These are phyloP conservation scores for Lichenostomus cassidix DNA, from an alignment of 2,113 vertebrate genomes.

Conservation along the genomic window DNA sequence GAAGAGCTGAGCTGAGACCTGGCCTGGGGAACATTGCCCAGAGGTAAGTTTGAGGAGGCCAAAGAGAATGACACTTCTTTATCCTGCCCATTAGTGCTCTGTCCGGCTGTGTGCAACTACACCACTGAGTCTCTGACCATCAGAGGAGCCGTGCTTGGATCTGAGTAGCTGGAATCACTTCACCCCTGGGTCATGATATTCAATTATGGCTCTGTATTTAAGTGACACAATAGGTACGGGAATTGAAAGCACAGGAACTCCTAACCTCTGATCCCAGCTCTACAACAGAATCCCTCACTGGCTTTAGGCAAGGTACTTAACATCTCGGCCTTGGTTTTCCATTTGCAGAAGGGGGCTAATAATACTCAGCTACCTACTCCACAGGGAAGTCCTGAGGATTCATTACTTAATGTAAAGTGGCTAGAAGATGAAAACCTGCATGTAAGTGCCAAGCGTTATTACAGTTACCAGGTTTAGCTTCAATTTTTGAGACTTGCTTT, in stretches of 20 bases:
- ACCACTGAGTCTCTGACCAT: background rate
- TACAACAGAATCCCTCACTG: background rate
- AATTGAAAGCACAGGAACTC: constrained; percentile 39
- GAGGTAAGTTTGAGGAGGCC: background rate
- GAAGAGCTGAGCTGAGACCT: background rate
- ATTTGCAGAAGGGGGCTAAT: constrained; percentile 27
- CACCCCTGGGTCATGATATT: background rate
- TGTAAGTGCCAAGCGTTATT: constrained; percentile 43
- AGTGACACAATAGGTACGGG: constrained; percentile 27
- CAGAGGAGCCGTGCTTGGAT: background rate
- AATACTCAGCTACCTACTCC: constrained; percentile 27
- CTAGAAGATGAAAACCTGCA: constrained; percentile 51
- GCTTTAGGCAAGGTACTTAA: constrained; percentile 49
- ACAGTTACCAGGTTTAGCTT: constrained; percentile 29
- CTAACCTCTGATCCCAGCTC: constrained; percentile 43
- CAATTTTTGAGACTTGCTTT: constrained; percentile 9
- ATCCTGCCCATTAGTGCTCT: background rate
- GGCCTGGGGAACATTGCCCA: background rate
- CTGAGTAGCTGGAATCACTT: background rate
- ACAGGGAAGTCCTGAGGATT: constrained; percentile 30
- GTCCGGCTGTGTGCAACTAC: fast-evolving
- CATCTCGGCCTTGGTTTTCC: background rate
- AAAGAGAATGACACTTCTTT: background rate
- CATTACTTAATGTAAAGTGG: constrained; percentile 49
- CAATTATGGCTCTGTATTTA: constrained; percentile 16